phyloP scores from a whole-genome alignment of 2,888 invertebrate genomes.

The Atethmia centrago region DNA sequence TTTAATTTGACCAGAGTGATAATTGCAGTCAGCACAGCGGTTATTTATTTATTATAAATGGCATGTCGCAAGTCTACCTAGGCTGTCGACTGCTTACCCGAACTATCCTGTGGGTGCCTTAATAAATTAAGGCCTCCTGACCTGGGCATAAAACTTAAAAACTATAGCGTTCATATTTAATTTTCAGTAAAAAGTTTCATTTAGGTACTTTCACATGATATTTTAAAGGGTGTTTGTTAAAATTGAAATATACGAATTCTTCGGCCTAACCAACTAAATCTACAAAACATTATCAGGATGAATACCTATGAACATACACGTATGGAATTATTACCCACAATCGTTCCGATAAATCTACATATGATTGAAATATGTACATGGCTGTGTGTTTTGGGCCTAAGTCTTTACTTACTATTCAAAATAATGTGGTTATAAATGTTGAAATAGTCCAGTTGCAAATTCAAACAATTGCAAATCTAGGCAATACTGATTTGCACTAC shows the following conservation, averaged over 20 bases:
- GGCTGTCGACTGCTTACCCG: too few species aligned
- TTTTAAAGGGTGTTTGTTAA: neutral
- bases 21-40: neutral
- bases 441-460: neutral
- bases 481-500: neutral
- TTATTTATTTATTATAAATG: too few species aligned
- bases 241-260: neutral
- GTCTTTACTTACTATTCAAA: neutral
- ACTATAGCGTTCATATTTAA: neutral
- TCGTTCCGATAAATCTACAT: slow-evolving; percentile 11
- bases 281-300: neutral
- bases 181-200: neutral
- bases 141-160: too few species aligned
- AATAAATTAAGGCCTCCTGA: too few species aligned
- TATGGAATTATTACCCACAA: neutral
- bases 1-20: neutral
- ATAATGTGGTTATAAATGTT: neutral
- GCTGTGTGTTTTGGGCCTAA: neutral
- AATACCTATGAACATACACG: slow-evolving; percentile 1
- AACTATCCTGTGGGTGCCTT: too few species aligned
- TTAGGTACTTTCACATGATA: neutral
- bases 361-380: slow-evolving; percentile 12
- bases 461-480: neutral
- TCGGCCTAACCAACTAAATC: neutral
- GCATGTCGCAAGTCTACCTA: too few species aligned